Percentiles rank a stretch among this genome's conserved stretches.
Conservation (phyloP, 2,113 vertebrate species). For the Hypocryptadius cinnamomeus region DNA sequence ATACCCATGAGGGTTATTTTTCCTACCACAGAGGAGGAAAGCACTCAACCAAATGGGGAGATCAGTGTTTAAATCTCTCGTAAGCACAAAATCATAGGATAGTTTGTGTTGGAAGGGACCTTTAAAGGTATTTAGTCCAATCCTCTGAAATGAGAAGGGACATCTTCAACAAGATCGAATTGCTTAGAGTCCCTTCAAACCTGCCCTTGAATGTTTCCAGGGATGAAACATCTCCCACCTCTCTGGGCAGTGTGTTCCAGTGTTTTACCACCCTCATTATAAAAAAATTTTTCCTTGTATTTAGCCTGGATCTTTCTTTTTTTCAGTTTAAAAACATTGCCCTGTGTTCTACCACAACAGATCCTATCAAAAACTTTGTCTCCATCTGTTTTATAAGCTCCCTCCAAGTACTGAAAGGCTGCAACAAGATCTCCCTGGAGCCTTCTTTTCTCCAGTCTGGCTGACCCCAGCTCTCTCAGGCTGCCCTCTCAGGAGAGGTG, state of each 20-base stretch:
- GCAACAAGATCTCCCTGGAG: not conserved
- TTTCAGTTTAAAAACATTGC: not conserved
- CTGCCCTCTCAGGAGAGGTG: not conserved
- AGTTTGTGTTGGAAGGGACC: not conserved
- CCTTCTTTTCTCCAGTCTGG: not conserved
- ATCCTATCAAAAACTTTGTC: not conserved
- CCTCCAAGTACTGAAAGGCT: not conserved
- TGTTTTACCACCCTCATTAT: not conserved
- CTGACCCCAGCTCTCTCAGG: not conserved
- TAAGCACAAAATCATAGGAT: not conserved
- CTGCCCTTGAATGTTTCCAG: not conserved
- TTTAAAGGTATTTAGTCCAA: not conserved
- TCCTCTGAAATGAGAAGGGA: not conserved
- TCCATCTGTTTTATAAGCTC: not conserved
- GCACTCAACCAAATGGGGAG: not conserved
- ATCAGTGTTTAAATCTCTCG: not conserved
- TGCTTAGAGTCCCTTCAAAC: not conserved
- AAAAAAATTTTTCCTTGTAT: not conserved
- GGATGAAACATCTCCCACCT: not conserved
- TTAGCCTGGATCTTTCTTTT: not conserved
- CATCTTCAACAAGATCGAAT: not conserved
- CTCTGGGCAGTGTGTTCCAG: not conserved
- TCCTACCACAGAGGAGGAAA: not conserved
- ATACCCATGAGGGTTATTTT: not conserved
- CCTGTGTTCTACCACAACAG: not conserved